These are phyloP conservation scores for Orchestia grillus DNA, from an alignment of 1,140 invertebrate species.

Conservation along the genomic window DNA sequence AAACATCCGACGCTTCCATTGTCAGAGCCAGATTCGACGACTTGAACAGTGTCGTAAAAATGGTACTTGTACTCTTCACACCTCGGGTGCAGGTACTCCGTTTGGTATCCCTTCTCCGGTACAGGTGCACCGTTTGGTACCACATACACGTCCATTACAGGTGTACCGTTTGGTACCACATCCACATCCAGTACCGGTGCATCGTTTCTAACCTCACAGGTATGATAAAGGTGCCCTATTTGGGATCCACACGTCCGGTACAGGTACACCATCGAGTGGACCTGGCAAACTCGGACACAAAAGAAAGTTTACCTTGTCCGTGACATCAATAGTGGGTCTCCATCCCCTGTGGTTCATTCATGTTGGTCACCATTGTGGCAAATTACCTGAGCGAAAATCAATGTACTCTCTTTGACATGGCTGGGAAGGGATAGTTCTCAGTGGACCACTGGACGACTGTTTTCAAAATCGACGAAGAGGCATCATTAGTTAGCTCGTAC, in stretches of 20 bases:
- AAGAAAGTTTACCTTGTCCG: not conserved
- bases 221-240: no score
- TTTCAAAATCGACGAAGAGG: not conserved
- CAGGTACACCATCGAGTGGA: not conserved
- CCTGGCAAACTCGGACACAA: not conserved
- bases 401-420: not conserved
- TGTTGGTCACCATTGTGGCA: not conserved
- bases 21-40: no score
- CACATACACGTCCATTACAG: no score
- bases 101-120: no score
- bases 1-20: no score
- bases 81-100: no score
- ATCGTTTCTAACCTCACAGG: no score
- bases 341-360: not conserved
- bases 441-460: not conserved
- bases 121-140: no score
- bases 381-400: slow-evolving; percentile 11
- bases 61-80: no score
- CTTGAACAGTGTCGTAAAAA: no score
- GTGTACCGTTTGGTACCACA: no score
- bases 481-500: not conserved
- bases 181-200: no score
- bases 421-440: not conserved
- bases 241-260: not conserved
- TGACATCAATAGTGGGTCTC: not conserved